Evolutionary conservation across 2,113 vertebrate species (phyloP), one percentile per base, ranked within the genome.

Genomic region (Xiphias gladius): DNA sequence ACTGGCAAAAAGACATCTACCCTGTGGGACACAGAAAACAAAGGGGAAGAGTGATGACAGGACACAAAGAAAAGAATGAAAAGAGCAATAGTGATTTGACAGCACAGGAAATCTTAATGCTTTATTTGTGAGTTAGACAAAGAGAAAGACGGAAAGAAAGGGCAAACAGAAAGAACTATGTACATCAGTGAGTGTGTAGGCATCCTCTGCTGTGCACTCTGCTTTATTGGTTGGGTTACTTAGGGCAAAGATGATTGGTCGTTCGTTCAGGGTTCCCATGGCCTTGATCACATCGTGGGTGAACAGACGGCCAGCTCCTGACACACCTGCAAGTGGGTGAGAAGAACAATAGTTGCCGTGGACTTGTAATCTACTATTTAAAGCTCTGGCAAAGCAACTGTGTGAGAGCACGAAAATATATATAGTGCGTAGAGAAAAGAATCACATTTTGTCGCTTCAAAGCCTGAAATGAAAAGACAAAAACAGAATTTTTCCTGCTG

Each of bases 131-230:
- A 68, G 8, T 30, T 22, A 37, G 37, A 35, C 2, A 57, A 72
- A 52, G 5, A 46, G 17, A 72, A 57, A 6, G 35, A 72, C 61
- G 50, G 1, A 13, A 13, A 52, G 10, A 16, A 7, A 22, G 26
- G 16, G 3, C 52, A 41, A 43, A 28, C 11, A 50, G 41, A 54
- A 76, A 19, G 12, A 48, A 17, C 1, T 0, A 0, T 0, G 32
- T 94, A 98, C 98, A 93, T 99, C 94, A 22, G 97, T 98, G 16
- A 97, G 72, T 0, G 90, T 96, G 76, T 99, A 99, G 0, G 98
- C 98, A 1, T 99, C 98, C 88, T 99, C 98, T 0, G 98, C 97
- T 0, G 97, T 99, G 90, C 98, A 99, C 74, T 99, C 98, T 0
- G 98, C 97, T 88, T 97, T 97, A 3, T 39, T 91, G 0, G 98